Percentiles rank a stretch among this genome's conserved stretches.
These are phyloP conservation scores for Melanocharis versteri DNA, from an alignment of 2,113 vertebrate genomes.

Conservation along the genomic window DNA sequence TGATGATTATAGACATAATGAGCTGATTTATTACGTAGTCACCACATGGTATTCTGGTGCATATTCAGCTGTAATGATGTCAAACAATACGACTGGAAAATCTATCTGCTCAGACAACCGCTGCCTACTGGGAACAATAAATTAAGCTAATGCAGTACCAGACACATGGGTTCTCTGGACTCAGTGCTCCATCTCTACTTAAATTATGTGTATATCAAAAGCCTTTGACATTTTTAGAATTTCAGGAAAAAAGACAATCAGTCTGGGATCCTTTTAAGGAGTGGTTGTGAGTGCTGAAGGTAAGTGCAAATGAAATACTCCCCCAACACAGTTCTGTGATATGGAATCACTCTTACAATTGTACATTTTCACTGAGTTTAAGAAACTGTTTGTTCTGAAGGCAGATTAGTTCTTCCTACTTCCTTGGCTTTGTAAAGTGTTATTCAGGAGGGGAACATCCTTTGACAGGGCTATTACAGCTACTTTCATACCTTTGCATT, in stretches of 20 bases:
- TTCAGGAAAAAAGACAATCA: not conserved
- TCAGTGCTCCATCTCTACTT: not conserved
- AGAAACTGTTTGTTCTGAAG: not conserved
- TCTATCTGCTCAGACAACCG: not conserved
- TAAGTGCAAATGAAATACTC: not conserved
- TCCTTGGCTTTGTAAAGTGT: not conserved
- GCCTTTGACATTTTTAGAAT: not conserved
- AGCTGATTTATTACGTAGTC: constrained; percentile 43
- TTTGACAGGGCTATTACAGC: not conserved
- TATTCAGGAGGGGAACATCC: not conserved
- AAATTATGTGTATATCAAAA: not conserved
- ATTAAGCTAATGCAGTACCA: constrained; percentile 1
- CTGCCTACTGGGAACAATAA: constrained; percentile 14
- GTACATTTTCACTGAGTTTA: not conserved
- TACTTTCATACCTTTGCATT: not conserved
- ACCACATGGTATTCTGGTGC: constrained; percentile 43
- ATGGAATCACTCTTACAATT: not conserved
- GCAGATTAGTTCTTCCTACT: not conserved
- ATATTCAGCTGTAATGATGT: constrained; percentile 38
- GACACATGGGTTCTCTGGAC: not conserved
- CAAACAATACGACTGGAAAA: not conserved
- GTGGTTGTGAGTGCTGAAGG: not conserved
- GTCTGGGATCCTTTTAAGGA: not conserved
- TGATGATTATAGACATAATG: constrained; percentile 42
- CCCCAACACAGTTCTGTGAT: not conserved